Conservation (phyloP, 2,113 vertebrate species). For the Cervus canadensis region DNA sequence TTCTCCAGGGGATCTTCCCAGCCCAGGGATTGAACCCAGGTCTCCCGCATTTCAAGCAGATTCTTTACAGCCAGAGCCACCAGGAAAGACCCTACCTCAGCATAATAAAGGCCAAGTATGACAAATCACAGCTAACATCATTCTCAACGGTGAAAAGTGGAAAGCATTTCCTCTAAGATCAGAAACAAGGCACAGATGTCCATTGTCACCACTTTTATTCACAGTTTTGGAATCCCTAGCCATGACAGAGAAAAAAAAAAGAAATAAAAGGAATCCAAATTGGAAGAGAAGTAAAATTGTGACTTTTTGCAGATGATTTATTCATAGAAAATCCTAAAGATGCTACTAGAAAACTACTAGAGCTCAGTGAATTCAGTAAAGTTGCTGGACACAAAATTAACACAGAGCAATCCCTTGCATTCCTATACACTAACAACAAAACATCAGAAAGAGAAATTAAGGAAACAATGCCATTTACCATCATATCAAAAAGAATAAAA, state of each 20-base stretch:
- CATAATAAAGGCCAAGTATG: not conserved
- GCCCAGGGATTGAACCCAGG: not conserved
- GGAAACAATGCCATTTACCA: not conserved
- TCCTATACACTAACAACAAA: not conserved
- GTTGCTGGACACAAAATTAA: not conserved
- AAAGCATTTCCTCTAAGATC: not conserved
- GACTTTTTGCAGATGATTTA: not conserved
- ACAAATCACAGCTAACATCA: not conserved
- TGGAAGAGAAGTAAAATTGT: not conserved
- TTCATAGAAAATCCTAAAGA: not conserved
- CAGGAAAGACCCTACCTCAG: not conserved
- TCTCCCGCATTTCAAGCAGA: not conserved
- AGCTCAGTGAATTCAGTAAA: not conserved
- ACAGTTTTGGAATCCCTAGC: not conserved
- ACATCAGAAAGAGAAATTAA: not conserved
- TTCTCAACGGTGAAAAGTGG: not conserved
- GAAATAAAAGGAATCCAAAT: too few relatives aligned
- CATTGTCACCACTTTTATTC: not conserved
- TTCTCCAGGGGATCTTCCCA: not conserved
- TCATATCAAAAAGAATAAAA: not conserved
- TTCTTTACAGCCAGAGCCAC: fast-evolving
- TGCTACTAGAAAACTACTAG: not conserved
- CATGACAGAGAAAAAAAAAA: not conserved
- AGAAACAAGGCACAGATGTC: not conserved
- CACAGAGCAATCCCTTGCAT: not conserved